phyloP scores from a whole-genome alignment of 2,113 vertebrate species.

The Bombycilla garrulus region DNA sequence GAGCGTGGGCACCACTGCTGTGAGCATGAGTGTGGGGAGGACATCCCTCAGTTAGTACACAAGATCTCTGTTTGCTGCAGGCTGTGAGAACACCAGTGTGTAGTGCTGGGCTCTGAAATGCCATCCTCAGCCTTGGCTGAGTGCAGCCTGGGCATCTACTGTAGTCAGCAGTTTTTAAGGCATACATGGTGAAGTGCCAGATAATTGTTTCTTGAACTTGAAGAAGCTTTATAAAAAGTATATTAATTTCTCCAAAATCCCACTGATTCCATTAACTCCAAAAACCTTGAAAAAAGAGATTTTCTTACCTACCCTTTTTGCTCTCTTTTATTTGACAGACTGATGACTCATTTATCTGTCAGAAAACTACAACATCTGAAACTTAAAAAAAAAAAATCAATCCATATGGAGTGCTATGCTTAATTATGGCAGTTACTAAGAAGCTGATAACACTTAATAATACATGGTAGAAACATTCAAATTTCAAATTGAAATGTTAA shows the following conservation, averaged over 20 bases:
- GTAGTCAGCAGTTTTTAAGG: not conserved
- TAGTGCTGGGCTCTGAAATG: not conserved
- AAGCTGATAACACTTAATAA: not conserved
- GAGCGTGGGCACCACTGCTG: rapidly evolving
- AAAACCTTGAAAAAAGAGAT: conserved; percentile 2
- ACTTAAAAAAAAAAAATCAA: not conserved
- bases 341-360: conserved; percentile 31
- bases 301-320: conserved; percentile 8
- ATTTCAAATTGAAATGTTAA: not conserved
- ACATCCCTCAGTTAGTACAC: rapidly evolving
- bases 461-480: not conserved
- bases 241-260: not conserved
- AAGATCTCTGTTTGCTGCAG: not conserved
- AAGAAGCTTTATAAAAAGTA: not conserved
- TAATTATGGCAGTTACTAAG: not conserved
- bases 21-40: rapidly evolving
- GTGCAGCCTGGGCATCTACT: not conserved
- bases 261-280: not conserved
- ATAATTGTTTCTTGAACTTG: not conserved
- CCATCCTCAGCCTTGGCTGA: not conserved
- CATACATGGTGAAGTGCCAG: rapidly evolving
- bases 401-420: not conserved
- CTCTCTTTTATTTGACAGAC: not conserved
- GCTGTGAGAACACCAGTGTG: rapidly evolving
- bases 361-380: not conserved